Evolutionary conservation across 2,113 vertebrate species (phyloP).

Genomic region (Aspidoscelis tigris): DNA sequence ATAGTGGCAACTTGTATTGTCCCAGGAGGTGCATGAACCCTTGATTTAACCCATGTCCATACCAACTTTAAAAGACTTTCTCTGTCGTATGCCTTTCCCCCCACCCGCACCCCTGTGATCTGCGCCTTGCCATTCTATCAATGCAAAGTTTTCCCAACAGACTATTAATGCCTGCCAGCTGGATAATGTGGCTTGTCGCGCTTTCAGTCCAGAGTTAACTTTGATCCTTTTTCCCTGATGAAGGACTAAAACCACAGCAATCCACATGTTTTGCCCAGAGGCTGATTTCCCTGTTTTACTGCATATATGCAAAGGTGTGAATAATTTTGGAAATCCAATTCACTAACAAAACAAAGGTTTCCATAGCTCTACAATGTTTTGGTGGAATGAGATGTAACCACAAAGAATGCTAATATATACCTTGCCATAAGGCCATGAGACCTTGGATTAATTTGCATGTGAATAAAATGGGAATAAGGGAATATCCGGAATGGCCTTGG

Average conservation of each 20-base stretch:
- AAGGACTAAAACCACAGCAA: not conserved
- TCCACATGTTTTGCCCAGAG: not conserved
- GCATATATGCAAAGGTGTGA: not conserved
- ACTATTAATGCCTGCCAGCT: rapidly evolving
- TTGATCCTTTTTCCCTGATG: not conserved
- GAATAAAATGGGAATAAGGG: not conserved
- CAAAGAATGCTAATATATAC: not conserved
- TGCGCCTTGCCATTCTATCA: not conserved
- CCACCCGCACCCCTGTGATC: not conserved
- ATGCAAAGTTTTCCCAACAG: not conserved
- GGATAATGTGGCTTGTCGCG: not conserved
- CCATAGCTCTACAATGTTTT: not conserved
- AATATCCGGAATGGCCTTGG: not conserved
- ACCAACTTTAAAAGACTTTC: not conserved
- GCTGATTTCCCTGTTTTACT: not conserved
- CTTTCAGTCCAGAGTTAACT: not conserved
- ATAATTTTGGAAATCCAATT: conserved; percentile 2
- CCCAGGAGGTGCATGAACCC: not conserved
- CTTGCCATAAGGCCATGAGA: not conserved
- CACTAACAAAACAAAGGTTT: not conserved
- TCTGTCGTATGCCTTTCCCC: not conserved
- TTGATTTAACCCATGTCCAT: not conserved
- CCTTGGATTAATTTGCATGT: too few species aligned
- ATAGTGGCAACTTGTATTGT: not conserved
- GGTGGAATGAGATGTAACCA: not conserved